Conservation (phyloP, 2,113 vertebrate genomes). For the Vicugna pacos region DNA sequence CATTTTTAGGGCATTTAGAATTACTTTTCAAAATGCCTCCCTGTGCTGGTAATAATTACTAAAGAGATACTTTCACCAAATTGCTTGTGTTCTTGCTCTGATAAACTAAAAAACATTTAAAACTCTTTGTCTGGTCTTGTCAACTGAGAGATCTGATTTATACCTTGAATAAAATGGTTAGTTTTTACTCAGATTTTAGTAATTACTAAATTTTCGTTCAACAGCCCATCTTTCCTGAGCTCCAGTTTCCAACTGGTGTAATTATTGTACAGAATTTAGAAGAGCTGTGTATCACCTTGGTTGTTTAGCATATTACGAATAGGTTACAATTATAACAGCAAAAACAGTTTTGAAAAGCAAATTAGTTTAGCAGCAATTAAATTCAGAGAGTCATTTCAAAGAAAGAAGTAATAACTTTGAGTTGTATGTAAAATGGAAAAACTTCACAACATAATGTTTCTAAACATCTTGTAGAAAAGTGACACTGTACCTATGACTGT, state of each 20-base stretch:
- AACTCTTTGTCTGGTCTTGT: neutral
- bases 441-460: neutral
- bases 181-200: slow-evolving; percentile 72
- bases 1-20: slow-evolving; percentile 10
- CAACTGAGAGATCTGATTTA: neutral
- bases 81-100: neutral
- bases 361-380: slow-evolving; percentile 65
- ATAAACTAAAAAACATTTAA: slow-evolving; percentile 1
- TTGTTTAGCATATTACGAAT: slow-evolving; percentile 49
- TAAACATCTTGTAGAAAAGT: neutral
- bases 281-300: slow-evolving; percentile 20
- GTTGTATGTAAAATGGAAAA: neutral
- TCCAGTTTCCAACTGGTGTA: slow-evolving; percentile 54
- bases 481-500: slow-evolving; percentile 62
- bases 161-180: neutral
- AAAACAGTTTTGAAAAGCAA: slow-evolving; percentile 64
- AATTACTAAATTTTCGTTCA: slow-evolving; percentile 76
- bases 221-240: slow-evolving; percentile 56
- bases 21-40: neutral
- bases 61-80: neutral
- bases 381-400: slow-evolving; percentile 60
- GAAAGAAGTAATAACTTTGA: slow-evolving; percentile 57
- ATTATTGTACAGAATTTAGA: slow-evolving; percentile 58
- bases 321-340: slow-evolving; percentile 64
- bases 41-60: neutral